A percentile compares a stretch with the other conserved stretches of the same genome.
phyloP scores from a whole-genome alignment of 2,797 vertebrate species.

The Cryptoprocta ferox region DNA sequence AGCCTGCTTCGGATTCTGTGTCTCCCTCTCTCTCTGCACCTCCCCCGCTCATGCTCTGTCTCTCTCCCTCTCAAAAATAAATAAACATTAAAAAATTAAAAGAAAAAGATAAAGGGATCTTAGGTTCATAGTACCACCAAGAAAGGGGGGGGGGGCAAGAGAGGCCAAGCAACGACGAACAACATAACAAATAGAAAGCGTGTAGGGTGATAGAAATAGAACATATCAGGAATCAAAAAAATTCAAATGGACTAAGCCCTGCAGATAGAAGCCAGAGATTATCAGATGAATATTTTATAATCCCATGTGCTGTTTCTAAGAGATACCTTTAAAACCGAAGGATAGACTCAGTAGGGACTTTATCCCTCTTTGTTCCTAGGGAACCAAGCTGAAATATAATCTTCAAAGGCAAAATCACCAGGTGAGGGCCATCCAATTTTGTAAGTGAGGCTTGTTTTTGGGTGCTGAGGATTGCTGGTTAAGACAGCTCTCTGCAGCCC shows the following conservation, averaged over 20 bases:
- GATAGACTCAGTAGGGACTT: background rate
- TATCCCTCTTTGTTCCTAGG: background rate
- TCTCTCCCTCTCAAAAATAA: too few species aligned
- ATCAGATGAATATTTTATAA: background rate
- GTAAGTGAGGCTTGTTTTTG: background rate
- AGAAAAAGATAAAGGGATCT: background rate
- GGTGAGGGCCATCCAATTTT: background rate
- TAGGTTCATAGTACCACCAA: background rate
- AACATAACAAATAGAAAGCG: background rate
- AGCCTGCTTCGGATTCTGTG: too few species aligned
- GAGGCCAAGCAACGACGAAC: background rate
- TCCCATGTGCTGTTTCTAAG: background rate
- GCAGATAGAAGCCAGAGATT: background rate
- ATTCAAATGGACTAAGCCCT: background rate
- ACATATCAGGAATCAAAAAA: slow-evolving; percentile 22
- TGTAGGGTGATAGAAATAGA: background rate
- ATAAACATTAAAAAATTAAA: too few species aligned
- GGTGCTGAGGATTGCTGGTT: background rate
- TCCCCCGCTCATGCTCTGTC: too few species aligned
- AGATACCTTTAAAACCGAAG: background rate
- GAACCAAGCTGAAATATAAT: background rate
- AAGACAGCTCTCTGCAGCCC: background rate
- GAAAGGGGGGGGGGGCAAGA: background rate
- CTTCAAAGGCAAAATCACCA: background rate
- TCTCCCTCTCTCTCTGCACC: too few species aligned